These are phyloP conservation scores for Phainopepla nitens DNA, from an alignment of 2,113 vertebrate species.

Conservation along the genomic window DNA sequence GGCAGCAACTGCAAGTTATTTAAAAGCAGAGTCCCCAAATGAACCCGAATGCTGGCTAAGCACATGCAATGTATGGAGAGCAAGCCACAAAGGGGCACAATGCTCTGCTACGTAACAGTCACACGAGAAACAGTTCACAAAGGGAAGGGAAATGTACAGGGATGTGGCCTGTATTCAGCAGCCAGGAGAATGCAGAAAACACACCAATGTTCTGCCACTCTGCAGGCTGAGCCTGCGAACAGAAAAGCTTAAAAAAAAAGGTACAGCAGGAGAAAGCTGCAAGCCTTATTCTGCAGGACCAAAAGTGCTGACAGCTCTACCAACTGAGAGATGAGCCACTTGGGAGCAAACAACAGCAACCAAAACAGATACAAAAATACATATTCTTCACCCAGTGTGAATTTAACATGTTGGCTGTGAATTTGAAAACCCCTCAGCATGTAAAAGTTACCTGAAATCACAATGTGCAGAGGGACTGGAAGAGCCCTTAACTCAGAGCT, in stretches of 20 bases:
- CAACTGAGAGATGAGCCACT: not conserved
- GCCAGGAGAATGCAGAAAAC: conserved; percentile 29
- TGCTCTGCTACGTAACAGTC: not conserved
- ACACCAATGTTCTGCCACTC: not conserved
- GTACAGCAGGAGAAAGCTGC: not conserved
- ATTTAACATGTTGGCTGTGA: fast-evolving
- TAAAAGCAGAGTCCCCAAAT: not conserved
- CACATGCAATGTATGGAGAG: not conserved
- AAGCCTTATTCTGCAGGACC: not conserved
- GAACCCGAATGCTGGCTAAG: conserved; percentile 4
- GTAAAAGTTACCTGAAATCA: not conserved
- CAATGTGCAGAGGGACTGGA: not conserved
- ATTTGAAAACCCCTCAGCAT: not conserved
- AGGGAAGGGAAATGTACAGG: not conserved
- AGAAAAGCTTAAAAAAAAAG: not conserved
- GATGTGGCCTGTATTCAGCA: not conserved
- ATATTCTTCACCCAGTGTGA: not conserved
- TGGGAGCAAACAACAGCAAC: not conserved
- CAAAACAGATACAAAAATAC: not conserved
- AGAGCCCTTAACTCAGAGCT: not conserved
- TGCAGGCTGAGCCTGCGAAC: not conserved
- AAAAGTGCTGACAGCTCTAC: not conserved
- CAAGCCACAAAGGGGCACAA: not conserved
- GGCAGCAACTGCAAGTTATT: not conserved
- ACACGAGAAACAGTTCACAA: not conserved